Percentiles rank a stretch among this genome's conserved stretches.
phyloP scores from a whole-genome alignment of 2,797 vertebrate genomes.

The Gymnothorax javanicus region DNA sequence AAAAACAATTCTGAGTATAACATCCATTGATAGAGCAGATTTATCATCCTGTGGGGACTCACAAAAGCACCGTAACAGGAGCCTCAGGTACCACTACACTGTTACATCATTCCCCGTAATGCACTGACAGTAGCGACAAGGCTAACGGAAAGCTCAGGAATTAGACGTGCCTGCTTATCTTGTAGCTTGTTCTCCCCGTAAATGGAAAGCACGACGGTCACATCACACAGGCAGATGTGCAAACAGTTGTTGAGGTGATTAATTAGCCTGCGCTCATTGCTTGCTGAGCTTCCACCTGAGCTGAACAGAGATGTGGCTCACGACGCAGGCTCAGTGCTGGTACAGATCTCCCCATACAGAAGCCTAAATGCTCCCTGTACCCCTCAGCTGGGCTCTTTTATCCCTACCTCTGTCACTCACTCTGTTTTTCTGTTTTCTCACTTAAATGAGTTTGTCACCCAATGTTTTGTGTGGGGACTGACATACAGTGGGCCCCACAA shows the following conservation, averaged over 20 bases:
- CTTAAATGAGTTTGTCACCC: conserved; percentile 18
- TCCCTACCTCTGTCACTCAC: not conserved
- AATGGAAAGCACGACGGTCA: not conserved
- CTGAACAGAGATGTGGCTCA: not conserved
- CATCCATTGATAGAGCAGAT: not conserved
- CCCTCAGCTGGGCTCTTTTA: not conserved
- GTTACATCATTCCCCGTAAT: not conserved
- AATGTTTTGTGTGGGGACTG: conserved; percentile 7
- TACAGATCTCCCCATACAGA: not conserved
- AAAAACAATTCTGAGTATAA: not conserved
- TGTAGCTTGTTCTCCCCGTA: too few species aligned
- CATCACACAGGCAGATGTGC: conserved; percentile 41
- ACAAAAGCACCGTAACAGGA: not conserved
- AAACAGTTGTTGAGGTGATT: conserved; percentile 50
- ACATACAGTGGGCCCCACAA: not conserved
- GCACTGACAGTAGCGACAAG: not conserved
- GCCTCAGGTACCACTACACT: not conserved
- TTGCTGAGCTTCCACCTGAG: conserved; percentile 34
- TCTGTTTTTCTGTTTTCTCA: conserved; percentile 9
- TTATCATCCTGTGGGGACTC: not conserved
- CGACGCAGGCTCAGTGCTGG: not conserved
- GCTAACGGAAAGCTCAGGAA: not conserved
- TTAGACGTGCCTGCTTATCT: not conserved
- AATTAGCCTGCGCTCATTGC: conserved; percentile 36
- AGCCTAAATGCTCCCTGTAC: too few species aligned